A percentile compares a stretch with the other conserved stretches of the same genome.
phyloP scores from a whole-genome alignment of 2,113 vertebrate species.

The Amia ocellicauda region DNA sequence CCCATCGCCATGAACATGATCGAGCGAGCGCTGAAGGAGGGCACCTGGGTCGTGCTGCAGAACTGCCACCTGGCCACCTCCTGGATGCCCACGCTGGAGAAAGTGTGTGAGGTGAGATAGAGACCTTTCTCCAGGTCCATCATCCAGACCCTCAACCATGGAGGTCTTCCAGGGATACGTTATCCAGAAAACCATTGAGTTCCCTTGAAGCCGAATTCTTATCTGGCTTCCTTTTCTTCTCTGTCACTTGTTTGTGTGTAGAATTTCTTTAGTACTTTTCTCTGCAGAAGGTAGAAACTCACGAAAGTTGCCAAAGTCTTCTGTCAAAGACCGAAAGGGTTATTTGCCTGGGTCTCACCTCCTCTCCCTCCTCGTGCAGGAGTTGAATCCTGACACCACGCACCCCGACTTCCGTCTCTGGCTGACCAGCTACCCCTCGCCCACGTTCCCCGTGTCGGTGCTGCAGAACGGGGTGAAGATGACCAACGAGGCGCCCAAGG shows the following conservation, averaged over 20 bases:
- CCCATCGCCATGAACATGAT: slow-evolving; percentile 85
- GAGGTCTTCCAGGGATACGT: too few relatives aligned
- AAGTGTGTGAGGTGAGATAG: slow-evolving; percentile 78
- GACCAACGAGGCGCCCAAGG: slow-evolving; percentile 87
- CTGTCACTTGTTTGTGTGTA: too few relatives aligned
- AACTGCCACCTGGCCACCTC: slow-evolving; percentile 89
- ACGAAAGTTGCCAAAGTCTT: too few relatives aligned
- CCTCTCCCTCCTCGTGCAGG: slow-evolving; percentile 53
- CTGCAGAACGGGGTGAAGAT: slow-evolving; percentile 89
- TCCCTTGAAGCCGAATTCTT: too few relatives aligned
- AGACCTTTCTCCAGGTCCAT: too few relatives aligned
- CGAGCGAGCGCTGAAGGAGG: slow-evolving; percentile 73
- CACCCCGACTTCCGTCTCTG: slow-evolving; percentile 86
- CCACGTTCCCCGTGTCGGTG: slow-evolving; percentile 79
- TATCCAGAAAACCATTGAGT: too few relatives aligned
- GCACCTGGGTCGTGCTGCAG: slow-evolving; percentile 85
- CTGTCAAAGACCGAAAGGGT: too few relatives aligned
- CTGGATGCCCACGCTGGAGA: slow-evolving; percentile 85
- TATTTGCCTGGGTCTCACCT: neutral
- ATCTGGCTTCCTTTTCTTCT: too few relatives aligned
- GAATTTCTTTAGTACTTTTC: neutral
- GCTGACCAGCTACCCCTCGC: slow-evolving; percentile 86
- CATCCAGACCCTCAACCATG: too few relatives aligned
- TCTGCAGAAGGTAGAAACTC: too few relatives aligned
- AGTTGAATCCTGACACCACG: slow-evolving; percentile 75